Evolutionary conservation across 1,140 invertebrate species (phyloP), one percentile per base, ranked within the genome.

Genomic region (Meteorus sp.): DNA sequence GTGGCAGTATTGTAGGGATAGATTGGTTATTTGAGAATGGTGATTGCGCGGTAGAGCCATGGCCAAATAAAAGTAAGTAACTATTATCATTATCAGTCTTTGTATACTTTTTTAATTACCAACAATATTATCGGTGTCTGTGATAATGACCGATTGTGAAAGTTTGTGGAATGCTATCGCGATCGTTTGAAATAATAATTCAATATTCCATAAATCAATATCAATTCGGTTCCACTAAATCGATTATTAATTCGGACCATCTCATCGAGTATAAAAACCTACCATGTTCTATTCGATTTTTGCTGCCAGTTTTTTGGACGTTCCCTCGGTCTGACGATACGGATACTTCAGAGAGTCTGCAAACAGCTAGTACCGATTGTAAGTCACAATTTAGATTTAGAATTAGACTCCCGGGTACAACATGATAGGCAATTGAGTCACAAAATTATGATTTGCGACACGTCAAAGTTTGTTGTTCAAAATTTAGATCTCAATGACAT

Each of bases 11-110:
- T 13, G 79, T 80, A 43, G 83, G 82, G 5, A 74, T 85, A 22
- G 76, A 83, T 61, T 81, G 81, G 78, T 70, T 85, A 1, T 85
- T 84, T 62, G 81, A 82, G 20, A 76, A 81, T 41, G 76, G 75
- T 4, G 78, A 82, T 44, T 72, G 62, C 29, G 59, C 63, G 5
- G 66, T 72, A 35, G 77, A 79, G 29, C 63, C 72, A 33, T 78
- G 77, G 74, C 55, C 71, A 19, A 82, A 76, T 65, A 82, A 83
- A 75, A 78, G 80, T 73, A 68, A 77, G 69, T 65, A 59, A 50
- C 41, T 43, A 51, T 58, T 54, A 29, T 54, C 2, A 23, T 55
- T 39, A 25, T 29, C 15, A 27, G 11, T 60, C 2, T 15, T 29
- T 53, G 19, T 7, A 33, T 7, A 11, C 29, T 6, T 33, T 33